These are phyloP conservation scores for Scarus forsteni DNA, from an alignment of 2,797 vertebrate genomes.

Conservation along the genomic window DNA sequence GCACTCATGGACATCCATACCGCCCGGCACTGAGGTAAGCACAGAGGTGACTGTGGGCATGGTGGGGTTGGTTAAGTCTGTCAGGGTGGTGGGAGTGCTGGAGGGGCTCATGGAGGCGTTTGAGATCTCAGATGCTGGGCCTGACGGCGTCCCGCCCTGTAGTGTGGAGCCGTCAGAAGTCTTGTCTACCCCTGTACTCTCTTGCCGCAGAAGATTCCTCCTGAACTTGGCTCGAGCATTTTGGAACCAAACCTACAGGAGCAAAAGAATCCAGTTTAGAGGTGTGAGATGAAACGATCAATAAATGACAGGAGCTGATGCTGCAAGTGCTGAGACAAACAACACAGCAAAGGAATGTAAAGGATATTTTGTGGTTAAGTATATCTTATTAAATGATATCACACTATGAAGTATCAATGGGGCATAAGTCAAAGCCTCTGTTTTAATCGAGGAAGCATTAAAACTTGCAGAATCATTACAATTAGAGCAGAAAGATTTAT, in stretches of 20 bases:
- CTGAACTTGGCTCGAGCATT: slow-evolving; percentile 98
- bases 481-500: too few relatives aligned
- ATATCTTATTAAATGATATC: too few relatives aligned
- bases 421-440: too few relatives aligned
- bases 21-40: slow-evolving; percentile 92
- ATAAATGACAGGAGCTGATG: too few relatives aligned
- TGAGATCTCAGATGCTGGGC: slow-evolving; percentile 96
- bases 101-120: slow-evolving; percentile 99
- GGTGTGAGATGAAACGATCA: background rate
- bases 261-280: background rate
- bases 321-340: too few relatives aligned
- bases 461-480: too few relatives aligned
- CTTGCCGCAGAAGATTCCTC: slow-evolving; percentile 97
- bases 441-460: too few relatives aligned
- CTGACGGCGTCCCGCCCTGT: slow-evolving; percentile 95
- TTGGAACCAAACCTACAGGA: slow-evolving; percentile 96
- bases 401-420: too few relatives aligned
- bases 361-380: too few relatives aligned
- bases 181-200: slow-evolving; percentile 97
- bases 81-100: slow-evolving; percentile 96
- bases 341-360: too few relatives aligned
- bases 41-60: slow-evolving; percentile 98
- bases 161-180: slow-evolving; percentile 91
- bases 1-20: slow-evolving; percentile 95
- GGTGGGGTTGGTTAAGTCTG: slow-evolving; percentile 97